Conservation (phyloP, 2,888 invertebrate species). For the Drosophila subquinaria region DNA sequence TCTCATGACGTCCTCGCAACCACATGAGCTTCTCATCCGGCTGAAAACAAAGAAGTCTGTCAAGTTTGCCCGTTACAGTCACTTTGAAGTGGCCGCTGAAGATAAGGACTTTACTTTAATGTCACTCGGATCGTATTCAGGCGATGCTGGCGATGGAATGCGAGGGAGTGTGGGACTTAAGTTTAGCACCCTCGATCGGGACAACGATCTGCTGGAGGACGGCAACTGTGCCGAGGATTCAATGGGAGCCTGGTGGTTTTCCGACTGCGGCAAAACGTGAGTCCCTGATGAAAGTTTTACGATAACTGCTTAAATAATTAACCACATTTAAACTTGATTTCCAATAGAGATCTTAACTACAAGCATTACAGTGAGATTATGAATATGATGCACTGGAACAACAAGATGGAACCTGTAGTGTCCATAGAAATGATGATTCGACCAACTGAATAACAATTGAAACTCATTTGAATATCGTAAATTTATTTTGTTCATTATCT, state of each 20-base stretch:
- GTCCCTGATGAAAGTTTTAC: not conserved
- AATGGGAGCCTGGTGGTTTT: constrained; percentile 28
- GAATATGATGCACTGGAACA: constrained; percentile 18
- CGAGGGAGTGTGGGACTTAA: constrained; percentile 5
- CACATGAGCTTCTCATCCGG: constrained; percentile 87
- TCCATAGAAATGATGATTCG: constrained; percentile 23
- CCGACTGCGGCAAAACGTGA: constrained; percentile 22
- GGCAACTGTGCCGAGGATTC: constrained; percentile 24
- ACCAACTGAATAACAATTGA: constrained; percentile 1
- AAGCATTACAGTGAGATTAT: not conserved
- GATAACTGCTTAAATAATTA: not conserved
- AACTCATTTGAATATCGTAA: not conserved
- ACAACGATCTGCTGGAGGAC: constrained; percentile 2
- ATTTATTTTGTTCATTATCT: constrained; percentile 30
- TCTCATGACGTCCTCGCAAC: constrained; percentile 79
- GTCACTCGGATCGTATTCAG: constrained; percentile 26
- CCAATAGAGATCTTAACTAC: constrained; percentile 18
- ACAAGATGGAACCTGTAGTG: accelerated
- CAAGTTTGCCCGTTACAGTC: constrained; percentile 87
- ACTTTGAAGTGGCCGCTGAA: constrained; percentile 89
- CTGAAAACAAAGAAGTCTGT: constrained; percentile 86
- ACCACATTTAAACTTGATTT: not conserved
- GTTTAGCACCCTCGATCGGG: constrained; percentile 30
- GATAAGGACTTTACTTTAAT: constrained; percentile 52
- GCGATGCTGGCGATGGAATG: constrained; percentile 24